These are phyloP conservation scores for Helogale parvula DNA, from an alignment of 2,113 vertebrate species.

Conservation along the genomic window DNA sequence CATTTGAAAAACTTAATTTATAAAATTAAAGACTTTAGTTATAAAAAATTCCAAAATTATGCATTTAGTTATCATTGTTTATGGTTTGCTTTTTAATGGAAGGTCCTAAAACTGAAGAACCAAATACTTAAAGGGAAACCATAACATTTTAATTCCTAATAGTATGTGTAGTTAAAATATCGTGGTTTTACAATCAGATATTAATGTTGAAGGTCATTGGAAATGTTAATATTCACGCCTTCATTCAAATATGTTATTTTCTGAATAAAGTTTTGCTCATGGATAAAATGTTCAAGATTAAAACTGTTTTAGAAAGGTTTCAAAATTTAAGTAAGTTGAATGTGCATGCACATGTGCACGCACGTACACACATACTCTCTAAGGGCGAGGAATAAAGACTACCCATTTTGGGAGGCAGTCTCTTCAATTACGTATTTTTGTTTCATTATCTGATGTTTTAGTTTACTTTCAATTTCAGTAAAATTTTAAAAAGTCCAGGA, in stretches of 20 bases:
- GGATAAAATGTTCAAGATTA: neutral
- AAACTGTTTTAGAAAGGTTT: constrained; percentile 7
- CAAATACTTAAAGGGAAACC: neutral
- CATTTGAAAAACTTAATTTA: neutral
- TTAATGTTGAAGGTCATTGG: neutral
- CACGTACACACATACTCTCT: neutral
- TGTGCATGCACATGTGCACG: neutral
- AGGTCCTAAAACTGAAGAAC: neutral
- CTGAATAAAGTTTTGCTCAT: constrained; percentile 37
- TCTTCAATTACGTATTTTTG: neutral
- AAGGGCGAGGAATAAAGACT: neutral
- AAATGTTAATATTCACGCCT: constrained; percentile 37
- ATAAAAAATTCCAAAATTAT: neutral
- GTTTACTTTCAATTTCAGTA: neutral
- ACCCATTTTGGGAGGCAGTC: neutral
- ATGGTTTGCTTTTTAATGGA: neutral
- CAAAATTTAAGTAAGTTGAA: neutral
- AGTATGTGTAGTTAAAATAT: constrained; percentile 17
- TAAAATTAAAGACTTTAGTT: constrained; percentile 12
- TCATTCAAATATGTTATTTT: constrained; percentile 40
- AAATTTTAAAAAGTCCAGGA: neutral
- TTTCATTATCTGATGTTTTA: neutral
- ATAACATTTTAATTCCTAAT: constrained; percentile 3
- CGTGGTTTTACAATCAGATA: constrained; percentile 3
- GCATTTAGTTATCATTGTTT: neutral